Evolutionary conservation across 2,888 invertebrate genomes (phyloP).

Genomic region (Lithophane ornitopus): DNA sequence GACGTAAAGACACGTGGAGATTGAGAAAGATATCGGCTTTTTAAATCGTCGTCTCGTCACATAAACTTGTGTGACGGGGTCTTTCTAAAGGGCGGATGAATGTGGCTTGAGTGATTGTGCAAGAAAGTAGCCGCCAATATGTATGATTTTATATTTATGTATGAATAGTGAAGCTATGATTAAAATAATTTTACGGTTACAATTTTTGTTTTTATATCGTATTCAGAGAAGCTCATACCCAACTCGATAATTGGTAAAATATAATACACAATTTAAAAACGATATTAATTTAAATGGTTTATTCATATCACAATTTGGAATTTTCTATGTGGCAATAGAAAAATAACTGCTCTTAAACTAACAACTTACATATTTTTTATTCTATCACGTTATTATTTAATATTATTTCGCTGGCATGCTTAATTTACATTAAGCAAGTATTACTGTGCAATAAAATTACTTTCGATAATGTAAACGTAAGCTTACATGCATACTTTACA

Average conservation of each 20-base stretch:
- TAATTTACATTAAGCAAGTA: slow-evolving; percentile 4
- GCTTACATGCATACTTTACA: neutral
- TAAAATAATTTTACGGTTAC: slow-evolving; percentile 14
- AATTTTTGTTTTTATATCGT: slow-evolving; percentile 2
- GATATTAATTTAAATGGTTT: slow-evolving; percentile 66
- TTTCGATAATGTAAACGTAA: slow-evolving; percentile 23
- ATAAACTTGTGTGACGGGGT: neutral
- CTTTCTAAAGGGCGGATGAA: neutral
- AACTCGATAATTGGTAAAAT: neutral
- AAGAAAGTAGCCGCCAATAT: neutral
- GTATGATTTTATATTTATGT: slow-evolving; percentile 2
- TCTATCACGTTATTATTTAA: slow-evolving; percentile 8
- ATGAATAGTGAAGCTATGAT: slow-evolving; percentile 14
- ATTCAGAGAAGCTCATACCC: neutral
- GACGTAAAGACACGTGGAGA: neutral
- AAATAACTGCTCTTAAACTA: slow-evolving; percentile 68
- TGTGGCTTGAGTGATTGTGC: neutral
- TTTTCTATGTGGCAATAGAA: slow-evolving; percentile 71
- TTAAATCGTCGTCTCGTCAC: neutral
- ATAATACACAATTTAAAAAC: slow-evolving; percentile 12
- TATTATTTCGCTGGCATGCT: slow-evolving; percentile 13
- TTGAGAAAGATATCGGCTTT: neutral
- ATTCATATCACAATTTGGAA: slow-evolving; percentile 79
- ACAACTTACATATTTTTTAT: slow-evolving; percentile 33
- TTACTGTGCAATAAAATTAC: neutral